Conservation (phyloP, 1,140 invertebrate species). For the Dryas iulia region DNA sequence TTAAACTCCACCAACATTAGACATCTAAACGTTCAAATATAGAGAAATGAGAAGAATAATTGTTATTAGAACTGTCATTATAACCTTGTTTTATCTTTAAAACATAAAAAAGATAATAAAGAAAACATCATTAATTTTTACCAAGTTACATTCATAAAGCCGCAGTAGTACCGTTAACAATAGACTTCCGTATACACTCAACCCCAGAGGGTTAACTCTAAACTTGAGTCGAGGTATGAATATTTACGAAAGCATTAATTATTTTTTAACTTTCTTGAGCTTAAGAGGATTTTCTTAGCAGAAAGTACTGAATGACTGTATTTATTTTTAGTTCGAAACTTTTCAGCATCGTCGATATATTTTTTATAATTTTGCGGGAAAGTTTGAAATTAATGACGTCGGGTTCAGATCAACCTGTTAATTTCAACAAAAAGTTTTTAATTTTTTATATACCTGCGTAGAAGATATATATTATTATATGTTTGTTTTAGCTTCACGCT, state of each 20-base stretch:
- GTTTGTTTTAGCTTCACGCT: too few species aligned
- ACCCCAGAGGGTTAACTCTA: conserved; percentile 63
- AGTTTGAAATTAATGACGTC: conserved; percentile 26
- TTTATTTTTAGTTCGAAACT: conserved; percentile 67
- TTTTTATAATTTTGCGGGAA: conserved; percentile 39
- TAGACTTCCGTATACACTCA: conserved; percentile 31
- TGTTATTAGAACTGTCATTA: too few species aligned
- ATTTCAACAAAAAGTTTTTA: neutral
- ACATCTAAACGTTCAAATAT: too few species aligned
- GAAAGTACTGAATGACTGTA: conserved; percentile 62
- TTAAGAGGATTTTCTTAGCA: conserved; percentile 72
- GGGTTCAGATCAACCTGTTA: conserved; percentile 1
- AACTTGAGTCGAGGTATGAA: conserved; percentile 74
- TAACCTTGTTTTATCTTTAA: too few species aligned
- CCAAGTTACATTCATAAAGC: too few species aligned
- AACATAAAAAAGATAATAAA: too few species aligned
- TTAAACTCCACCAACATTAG: too few species aligned
- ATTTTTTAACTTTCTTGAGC: conserved; percentile 78
- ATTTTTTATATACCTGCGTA: neutral
- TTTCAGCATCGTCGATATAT: conserved; percentile 45
- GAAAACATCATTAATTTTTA: too few species aligned
- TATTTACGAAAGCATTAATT: conserved; percentile 80
- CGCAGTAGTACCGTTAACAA: conserved; percentile 15
- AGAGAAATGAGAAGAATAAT: too few species aligned
- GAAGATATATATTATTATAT: too few species aligned